Evolutionary conservation across 2,888 invertebrate genomes (phyloP).

Genomic region (Blastobasis adustella): DNA sequence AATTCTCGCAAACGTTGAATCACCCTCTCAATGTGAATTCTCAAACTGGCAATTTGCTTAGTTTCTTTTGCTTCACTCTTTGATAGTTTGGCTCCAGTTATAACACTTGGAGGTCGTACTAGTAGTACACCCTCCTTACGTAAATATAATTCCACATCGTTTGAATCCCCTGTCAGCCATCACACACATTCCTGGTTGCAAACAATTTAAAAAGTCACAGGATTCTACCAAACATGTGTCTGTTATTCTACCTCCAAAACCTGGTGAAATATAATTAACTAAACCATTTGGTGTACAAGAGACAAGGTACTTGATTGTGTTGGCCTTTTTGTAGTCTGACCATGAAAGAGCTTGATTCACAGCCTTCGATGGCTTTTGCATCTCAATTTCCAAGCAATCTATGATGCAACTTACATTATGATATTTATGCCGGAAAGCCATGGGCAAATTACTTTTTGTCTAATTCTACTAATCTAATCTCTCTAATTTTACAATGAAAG

Average conservation of each 20-base stretch:
- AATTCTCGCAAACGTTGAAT: conserved; percentile 16
- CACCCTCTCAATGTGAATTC: conserved; percentile 18
- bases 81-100: conserved; percentile 7
- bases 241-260: conserved; percentile 15
- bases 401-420: no score
- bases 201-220: conserved; percentile 13
- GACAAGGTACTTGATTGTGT: conserved; percentile 20
- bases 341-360: conserved; percentile 15
- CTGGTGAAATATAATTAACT: conserved; percentile 16
- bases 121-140: conserved; percentile 3
- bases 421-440: no score
- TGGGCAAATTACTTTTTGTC: no score
- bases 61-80: conserved; percentile 16
- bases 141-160: conserved; percentile 13
- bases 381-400: no score
- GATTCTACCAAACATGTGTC: conserved; percentile 13
- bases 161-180: conserved; percentile 19
- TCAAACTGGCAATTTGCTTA: conserved; percentile 17
- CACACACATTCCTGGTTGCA: conserved; percentile 10
- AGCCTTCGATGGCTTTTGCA: no score
- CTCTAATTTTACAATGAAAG: no score
- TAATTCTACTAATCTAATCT: no score
- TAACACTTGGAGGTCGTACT: conserved; percentile 16
- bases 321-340: conserved; percentile 27
- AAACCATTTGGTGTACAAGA: conserved; percentile 19